Evolutionary conservation across 2,888 invertebrate species (phyloP).

Genomic region (Acanthacorydalis orientalis): DNA sequence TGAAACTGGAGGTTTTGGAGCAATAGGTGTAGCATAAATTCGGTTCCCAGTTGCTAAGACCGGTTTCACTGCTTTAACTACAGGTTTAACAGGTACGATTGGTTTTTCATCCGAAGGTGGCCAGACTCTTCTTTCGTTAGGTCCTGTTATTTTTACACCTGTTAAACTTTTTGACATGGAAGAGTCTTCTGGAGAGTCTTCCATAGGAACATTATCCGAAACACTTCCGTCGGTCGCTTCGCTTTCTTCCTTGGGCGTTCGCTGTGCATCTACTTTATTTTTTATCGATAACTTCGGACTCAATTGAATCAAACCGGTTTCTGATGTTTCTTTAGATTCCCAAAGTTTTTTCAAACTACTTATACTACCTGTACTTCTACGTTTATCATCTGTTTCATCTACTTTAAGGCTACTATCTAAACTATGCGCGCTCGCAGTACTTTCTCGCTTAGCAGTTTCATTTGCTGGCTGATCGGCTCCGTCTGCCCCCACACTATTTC

Average conservation of each 20-base stretch:
- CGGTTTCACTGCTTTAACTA: constrained; percentile 43
- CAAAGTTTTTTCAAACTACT: constrained; percentile 82
- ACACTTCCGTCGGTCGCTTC: constrained; percentile 17
- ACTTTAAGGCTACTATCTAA: constrained; percentile 23
- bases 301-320: constrained; percentile 33
- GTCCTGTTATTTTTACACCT: constrained; percentile 14
- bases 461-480: constrained; percentile 16
- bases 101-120: constrained; percentile 42
- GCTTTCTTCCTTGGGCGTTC: constrained; percentile 13
- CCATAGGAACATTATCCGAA: constrained; percentile 19
- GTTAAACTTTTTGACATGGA: constrained; percentile 5
- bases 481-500: constrained; percentile 11
- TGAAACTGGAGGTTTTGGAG: constrained; percentile 30
- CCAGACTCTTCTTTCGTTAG: constrained; percentile 33
- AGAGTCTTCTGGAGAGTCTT: constrained; percentile 23
- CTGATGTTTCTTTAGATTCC: constrained; percentile 58
- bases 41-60: constrained; percentile 28
- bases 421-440: constrained; percentile 21
- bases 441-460: constrained; percentile 27
- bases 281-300: constrained; percentile 46
- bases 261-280: constrained; percentile 20
- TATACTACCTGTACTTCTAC: constrained; percentile 83
- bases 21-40: constrained; percentile 65
- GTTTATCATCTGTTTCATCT: constrained; percentile 64
- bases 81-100: constrained; percentile 50